phyloP scores from a whole-genome alignment of 2,888 invertebrate genomes.

The Pristionchus entomophagus region DNA sequence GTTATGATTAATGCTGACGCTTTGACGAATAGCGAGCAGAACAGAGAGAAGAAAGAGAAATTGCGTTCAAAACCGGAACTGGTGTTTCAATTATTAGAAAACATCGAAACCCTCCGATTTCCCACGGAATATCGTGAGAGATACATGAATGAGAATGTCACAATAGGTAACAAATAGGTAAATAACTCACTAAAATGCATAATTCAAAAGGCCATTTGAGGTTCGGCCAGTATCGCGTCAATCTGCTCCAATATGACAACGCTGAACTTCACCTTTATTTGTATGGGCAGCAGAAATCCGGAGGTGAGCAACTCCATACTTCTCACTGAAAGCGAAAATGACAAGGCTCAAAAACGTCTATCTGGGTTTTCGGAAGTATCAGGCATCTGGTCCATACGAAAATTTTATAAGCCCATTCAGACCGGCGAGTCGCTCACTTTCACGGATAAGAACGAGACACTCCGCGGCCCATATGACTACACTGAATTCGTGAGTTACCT shows the following conservation, averaged over 20 bases:
- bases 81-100: no score
- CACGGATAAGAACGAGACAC: background rate
- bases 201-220: slow-evolving; percentile 48
- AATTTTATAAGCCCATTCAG: no score
- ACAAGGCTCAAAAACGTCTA: no score
- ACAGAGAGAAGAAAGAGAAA: background rate
- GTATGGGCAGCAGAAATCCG: slow-evolving; percentile 59
- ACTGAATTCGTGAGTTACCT: slow-evolving; percentile 9
- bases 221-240: slow-evolving; percentile 64
- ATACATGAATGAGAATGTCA: no score
- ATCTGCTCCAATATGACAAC: slow-evolving; percentile 72
- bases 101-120: no score
- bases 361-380: no score
- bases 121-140: no score
- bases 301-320: background rate
- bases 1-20: no score
- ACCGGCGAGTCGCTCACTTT: slow-evolving; percentile 3
- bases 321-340: no score
- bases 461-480: slow-evolving; percentile 38
- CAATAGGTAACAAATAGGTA: no score
- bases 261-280: slow-evolving; percentile 71
- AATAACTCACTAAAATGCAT: background rate
- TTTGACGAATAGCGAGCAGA: background rate
- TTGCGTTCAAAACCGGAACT: no score
- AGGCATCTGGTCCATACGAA: no score